A percentile compares a stretch with the other conserved stretches of the same genome.
Evolutionary conservation across 2,113 vertebrate genomes (phyloP).

Genomic region (Eurystomus gularis): DNA sequence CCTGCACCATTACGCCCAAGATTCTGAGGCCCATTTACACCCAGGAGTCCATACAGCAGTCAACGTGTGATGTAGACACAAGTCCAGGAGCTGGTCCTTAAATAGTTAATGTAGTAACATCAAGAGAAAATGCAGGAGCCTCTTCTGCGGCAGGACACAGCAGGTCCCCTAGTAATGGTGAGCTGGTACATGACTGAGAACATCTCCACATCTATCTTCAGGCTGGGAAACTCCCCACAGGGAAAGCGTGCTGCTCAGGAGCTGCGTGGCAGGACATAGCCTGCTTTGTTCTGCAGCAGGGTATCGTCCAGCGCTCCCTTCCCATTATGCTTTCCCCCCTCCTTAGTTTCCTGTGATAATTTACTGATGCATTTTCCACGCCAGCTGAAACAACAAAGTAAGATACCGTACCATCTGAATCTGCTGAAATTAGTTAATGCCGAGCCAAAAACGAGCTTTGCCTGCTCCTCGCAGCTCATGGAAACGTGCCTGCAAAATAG

Average conservation of each 20-base stretch:
- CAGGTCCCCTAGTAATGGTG: neutral
- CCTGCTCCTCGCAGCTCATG: neutral
- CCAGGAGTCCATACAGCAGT: neutral
- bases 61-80: neutral
- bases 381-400: slow-evolving; percentile 73
- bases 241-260: neutral
- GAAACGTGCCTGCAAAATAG: neutral
- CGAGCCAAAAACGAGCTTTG: neutral
- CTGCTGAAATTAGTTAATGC: slow-evolving; percentile 27
- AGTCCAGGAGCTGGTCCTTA: neutral
- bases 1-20: neutral
- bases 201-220: neutral
- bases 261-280: slow-evolving; percentile 27
- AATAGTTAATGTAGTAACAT: neutral
- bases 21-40: neutral
- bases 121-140: neutral
- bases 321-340: neutral
- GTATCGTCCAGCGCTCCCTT: neutral
- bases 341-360: slow-evolving; percentile 36
- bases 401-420: slow-evolving; percentile 48
- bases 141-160: neutral
- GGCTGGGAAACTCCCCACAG: neutral
- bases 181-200: neutral
- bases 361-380: slow-evolving; percentile 1
- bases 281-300: neutral